Base-by-base conservation (phyloP, 2,113 vertebrate genomes). In the Ellobius talpinus region DNA sequence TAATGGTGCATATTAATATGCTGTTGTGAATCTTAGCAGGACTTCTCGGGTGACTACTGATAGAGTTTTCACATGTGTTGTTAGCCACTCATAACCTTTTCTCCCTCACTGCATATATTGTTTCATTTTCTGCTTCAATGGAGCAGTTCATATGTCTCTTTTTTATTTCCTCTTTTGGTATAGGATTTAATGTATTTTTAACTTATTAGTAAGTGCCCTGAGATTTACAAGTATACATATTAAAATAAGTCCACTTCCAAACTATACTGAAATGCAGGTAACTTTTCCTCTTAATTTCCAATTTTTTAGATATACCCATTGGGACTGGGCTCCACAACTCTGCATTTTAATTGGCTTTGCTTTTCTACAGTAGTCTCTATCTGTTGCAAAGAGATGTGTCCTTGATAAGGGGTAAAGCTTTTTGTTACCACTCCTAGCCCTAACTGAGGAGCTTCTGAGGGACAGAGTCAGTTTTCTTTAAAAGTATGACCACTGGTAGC, bases 41-140 rank as follows among this genome's bases (percentile, higher is more conserved):
- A n/a, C 68, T 63, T 61, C 42, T 36, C 17, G 12, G 42, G 70
- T 73, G 26, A 61, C 90, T 73, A 63, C 10, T n/a, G 8, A 63
- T 65, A 65, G 42, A 6, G 5, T 39, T 70, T 85, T 94, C 73
- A 68, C 61, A 29, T 70, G 66, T 7, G 6, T 26, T 9, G 87
- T 90, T 61, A 55, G 31, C 29, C 31, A 36, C 66, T 96, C 39
- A 45, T 55, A 88, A 87, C 58, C 92, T 17, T 87, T 79, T 84
- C n/a, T 50, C 66, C 45, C 47, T 77, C 14, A 33, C 31, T 89
- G 33, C 19, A 26, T 63, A 55, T 55, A 45, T 70, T 95, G 2
- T 89, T 78, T 85, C 24, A 33, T 82, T 93, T 94, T 93, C 63
- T 87, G 78, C 84, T 97, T 91, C 73, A 93, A 78, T 52, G 45